Conservation (phyloP, 1,140 invertebrate genomes). For the Brachionus manjavacas region DNA sequence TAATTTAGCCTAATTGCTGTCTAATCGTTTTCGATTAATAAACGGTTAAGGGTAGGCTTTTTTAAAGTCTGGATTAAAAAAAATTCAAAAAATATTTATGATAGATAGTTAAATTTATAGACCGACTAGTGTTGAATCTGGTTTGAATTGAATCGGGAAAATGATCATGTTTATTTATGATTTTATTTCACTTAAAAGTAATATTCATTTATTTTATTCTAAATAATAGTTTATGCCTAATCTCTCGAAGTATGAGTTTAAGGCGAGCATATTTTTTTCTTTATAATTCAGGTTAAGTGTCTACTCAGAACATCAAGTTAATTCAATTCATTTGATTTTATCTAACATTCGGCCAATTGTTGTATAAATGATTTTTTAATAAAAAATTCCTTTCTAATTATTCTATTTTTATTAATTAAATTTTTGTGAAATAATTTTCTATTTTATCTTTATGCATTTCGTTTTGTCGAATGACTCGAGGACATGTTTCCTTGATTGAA, state of each 20-base stretch:
- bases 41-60: background rate
- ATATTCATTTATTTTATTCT: background rate
- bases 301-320: background rate
- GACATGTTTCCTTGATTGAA: background rate
- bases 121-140: background rate
- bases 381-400: background rate
- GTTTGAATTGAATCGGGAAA: conserved; percentile 13
- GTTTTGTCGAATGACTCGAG: background rate
- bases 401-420: background rate
- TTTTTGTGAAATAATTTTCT: background rate
- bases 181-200: background rate
- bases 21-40: background rate
- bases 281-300: background rate
- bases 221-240: background rate
- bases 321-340: background rate
- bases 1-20: conserved; percentile 36
- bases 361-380: background rate
- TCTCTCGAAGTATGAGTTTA: background rate
- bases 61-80: conserved; percentile 23
- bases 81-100: background rate
- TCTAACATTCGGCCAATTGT: background rate
- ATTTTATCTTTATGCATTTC: background rate
- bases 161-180: conserved; percentile 26
- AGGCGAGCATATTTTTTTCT: background rate
- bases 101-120: background rate